A percentile compares a stretch with the other conserved stretches of the same genome.
phyloP scores from a whole-genome alignment of 2,888 invertebrate species.

The Gryllus longicercus region DNA sequence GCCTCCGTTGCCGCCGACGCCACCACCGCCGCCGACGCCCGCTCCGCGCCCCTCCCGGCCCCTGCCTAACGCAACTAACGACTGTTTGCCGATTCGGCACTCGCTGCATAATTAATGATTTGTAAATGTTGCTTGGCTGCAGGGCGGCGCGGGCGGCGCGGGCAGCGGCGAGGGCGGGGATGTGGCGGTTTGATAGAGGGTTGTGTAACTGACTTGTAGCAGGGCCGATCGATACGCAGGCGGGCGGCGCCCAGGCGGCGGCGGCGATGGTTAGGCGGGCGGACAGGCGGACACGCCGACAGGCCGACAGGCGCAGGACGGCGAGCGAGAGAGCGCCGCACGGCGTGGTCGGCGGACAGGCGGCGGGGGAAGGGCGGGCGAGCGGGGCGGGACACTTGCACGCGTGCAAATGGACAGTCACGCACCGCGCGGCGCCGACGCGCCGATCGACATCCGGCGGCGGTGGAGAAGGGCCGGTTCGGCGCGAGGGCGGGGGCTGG shows the following conservation, averaged over 20 bases:
- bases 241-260: not conserved
- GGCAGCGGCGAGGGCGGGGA: not conserved
- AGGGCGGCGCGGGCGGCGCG: not conserved
- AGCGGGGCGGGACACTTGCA: constrained; percentile 11
- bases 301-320: not conserved
- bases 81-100: constrained; percentile 36
- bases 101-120: constrained; percentile 36
- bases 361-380: not conserved
- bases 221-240: constrained; percentile 3
- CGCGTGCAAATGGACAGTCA: constrained; percentile 10
- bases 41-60: constrained; percentile 21
- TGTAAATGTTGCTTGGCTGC: constrained; percentile 32
- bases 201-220: constrained; percentile 3
- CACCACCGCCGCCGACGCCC: constrained; percentile 12
- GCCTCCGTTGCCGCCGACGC: not conserved
- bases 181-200: constrained; percentile 11
- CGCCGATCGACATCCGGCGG: not conserved
- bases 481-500: not conserved
- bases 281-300: not conserved
- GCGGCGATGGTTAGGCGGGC: not conserved
- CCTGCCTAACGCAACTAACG: constrained; percentile 30
- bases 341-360: not conserved
- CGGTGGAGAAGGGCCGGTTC: not conserved
- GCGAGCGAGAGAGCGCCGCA: not conserved
- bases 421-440: not conserved